Base-by-base conservation (phyloP, 2,888 invertebrate species). In the Holacanthella duospinosa region DNA sequence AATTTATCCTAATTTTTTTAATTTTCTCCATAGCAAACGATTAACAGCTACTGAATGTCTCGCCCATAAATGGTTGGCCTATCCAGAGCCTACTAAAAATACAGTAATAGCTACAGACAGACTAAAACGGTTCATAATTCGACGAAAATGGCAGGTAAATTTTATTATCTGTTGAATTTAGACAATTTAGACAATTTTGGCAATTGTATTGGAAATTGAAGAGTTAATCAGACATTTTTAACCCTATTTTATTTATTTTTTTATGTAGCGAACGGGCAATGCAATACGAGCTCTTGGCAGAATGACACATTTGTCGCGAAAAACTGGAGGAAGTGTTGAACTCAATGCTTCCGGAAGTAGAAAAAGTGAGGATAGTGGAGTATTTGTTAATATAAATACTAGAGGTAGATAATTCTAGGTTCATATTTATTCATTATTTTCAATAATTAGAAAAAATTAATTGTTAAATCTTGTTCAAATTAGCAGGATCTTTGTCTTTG, bases 101-200 rank as follows among this genome's bases (percentile, higher is more conserved):
- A 64, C 64, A 21, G 62, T 69, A 29, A 58, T 68, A 43, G 19
- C 69, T 16, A 71, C 70, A 9, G 88, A 88, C 71, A 89, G 90
- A 77, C 80, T 88, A 4, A 88, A 88, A 77, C 86, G 86, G 74
- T 89, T 88, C 76, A 85, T 89, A 61, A 86, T 88, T 73, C 80
- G 87, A 73, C 81, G 88, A 75, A 88, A 88, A 78, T 89, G 89
- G 89, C 88, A 89, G 85, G 88, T 88, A 78, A 75, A 82, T 27
- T 36, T 12, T 6, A 16, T 36, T 43, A 43, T 19, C 26, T 24
- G 6, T 36, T 12, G 9, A 16, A 36, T 36, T 36, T 36, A 36
- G 16, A 6, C 6, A 36, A 36, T 12, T 36, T 36, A 36, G 36
- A 12, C 36, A 36, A 12, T 12, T 36, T 36, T 36, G 16, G 36